Evolutionary conservation across 2,888 invertebrate genomes (phyloP).

Genomic region (Melinaea marsaeus): DNA sequence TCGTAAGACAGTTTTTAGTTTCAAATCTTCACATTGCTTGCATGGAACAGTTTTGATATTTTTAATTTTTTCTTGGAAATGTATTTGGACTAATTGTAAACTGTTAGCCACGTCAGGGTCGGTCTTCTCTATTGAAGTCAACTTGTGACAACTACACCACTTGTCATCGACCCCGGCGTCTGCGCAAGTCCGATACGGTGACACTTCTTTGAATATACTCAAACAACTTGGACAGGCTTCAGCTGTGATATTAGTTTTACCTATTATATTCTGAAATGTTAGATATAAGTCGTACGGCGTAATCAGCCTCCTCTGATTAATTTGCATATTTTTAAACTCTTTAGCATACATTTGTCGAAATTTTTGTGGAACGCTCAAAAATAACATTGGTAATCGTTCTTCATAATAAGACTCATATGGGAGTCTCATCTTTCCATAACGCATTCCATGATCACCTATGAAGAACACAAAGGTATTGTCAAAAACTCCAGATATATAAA

Average conservation of each 20-base stretch:
- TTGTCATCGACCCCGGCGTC: slow-evolving; percentile 82
- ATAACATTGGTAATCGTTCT: slow-evolving; percentile 85
- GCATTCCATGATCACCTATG: slow-evolving; percentile 86
- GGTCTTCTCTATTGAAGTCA: slow-evolving; percentile 50
- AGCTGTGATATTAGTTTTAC: slow-evolving; percentile 50
- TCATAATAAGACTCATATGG: slow-evolving; percentile 86
- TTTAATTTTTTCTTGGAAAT: slow-evolving; percentile 41
- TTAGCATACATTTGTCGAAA: slow-evolving; percentile 75
- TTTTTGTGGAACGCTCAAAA: slow-evolving; percentile 81
- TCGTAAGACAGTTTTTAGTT: slow-evolving; percentile 67
- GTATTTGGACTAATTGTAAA: slow-evolving; percentile 51
- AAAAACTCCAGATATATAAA: slow-evolving; percentile 73
- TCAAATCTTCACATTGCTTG: slow-evolving; percentile 69
- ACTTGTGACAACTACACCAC: slow-evolving; percentile 85
- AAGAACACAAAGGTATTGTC: slow-evolving; percentile 83
- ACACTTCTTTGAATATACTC: slow-evolving; percentile 78
- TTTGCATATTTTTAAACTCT: slow-evolving; percentile 75
- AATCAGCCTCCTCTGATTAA: slow-evolving; percentile 81
- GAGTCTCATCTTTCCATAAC: slow-evolving; percentile 82
- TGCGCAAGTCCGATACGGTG: slow-evolving; percentile 79
- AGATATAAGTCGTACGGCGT: slow-evolving; percentile 86
- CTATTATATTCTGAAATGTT: slow-evolving; percentile 81
- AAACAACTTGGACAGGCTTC: slow-evolving; percentile 80
- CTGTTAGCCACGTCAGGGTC: slow-evolving; percentile 63
- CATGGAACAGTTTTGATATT: slow-evolving; percentile 46